Conservation (phyloP, 2,113 vertebrate species). For the Ranitomeya variabilis region DNA sequence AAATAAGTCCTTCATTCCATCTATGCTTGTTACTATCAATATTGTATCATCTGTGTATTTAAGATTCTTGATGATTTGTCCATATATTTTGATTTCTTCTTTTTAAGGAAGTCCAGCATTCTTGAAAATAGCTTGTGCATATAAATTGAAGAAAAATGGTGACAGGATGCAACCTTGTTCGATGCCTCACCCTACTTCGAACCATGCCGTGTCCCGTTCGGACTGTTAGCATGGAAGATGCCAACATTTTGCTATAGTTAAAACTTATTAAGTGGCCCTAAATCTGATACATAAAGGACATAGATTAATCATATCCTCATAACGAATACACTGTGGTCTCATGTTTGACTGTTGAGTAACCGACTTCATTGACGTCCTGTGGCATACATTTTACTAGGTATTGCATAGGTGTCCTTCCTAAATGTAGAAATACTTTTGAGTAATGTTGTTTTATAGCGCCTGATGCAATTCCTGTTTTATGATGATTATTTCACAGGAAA, state of each 20-base stretch:
- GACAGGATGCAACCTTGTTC: no score
- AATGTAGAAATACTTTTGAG: constrained; percentile 51
- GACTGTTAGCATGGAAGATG: neutral
- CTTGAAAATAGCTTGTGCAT: no score
- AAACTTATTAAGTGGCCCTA: neutral
- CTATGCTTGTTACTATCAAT: no score
- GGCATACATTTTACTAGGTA: neutral
- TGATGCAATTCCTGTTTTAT: constrained; percentile 46
- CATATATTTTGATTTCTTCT: no score
- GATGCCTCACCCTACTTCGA: no score
- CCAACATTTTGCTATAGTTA: neutral
- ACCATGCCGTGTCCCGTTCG: no score
- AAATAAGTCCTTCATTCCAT: no score
- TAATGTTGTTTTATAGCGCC: constrained; percentile 45
- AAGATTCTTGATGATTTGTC: no score
- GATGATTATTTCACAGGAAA: constrained; percentile 46
- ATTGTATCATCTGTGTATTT: no score
- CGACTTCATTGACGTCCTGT: neutral
- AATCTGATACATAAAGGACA: neutral
- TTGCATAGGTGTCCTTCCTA: constrained; percentile 27
- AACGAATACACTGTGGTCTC: neutral
- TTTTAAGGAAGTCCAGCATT: no score
- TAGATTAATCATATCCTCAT: neutral
- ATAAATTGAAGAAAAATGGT: no score
- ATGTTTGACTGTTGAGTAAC: constrained; percentile 1